These are phyloP conservation scores for Cremastinae sp. DNA, from an alignment of 2,888 invertebrate genomes.

Conservation along the genomic window DNA sequence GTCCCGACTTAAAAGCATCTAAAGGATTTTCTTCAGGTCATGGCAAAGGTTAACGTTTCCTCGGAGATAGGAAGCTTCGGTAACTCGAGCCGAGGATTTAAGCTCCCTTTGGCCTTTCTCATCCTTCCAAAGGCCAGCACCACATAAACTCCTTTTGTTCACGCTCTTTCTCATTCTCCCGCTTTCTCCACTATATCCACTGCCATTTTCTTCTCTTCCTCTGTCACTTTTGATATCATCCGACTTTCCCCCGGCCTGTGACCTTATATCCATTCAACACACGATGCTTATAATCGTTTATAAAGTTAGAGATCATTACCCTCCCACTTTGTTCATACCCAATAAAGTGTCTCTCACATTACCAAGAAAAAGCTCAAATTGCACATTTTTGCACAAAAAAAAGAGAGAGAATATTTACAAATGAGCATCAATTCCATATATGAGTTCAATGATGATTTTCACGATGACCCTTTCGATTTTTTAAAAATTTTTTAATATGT, in stretches of 20 bases:
- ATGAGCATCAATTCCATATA: no score
- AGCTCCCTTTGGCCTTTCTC: slow-evolving; percentile 42
- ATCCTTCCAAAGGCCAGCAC: slow-evolving; percentile 26
- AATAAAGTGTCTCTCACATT: no score
- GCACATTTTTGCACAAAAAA: no score
- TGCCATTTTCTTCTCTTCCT: slow-evolving; percentile 33
- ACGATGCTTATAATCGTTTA: no score
- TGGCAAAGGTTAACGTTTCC: slow-evolving; percentile 51
- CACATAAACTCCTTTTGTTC: slow-evolving; percentile 31
- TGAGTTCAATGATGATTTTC: no score
- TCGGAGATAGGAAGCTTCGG: slow-evolving; percentile 42
- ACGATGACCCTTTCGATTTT: no score
- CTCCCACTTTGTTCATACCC: no score
- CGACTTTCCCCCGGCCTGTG: background rate
- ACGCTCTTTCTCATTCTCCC: slow-evolving; percentile 10
- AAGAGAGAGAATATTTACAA: no score
- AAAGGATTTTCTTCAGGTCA: slow-evolving; percentile 32
- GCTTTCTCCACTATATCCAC: background rate
- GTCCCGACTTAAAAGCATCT: slow-evolving; percentile 47
- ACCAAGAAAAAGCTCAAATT: no score
- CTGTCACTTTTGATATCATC: background rate
- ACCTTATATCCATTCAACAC: background rate
- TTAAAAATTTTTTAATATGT: no score
- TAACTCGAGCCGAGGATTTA: slow-evolving; percentile 40
- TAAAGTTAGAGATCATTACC: no score